Evolutionary conservation across 2,888 invertebrate species (phyloP), one percentile per base, ranked within the genome.

Genomic region (Galerucella nymphaeae): DNA sequence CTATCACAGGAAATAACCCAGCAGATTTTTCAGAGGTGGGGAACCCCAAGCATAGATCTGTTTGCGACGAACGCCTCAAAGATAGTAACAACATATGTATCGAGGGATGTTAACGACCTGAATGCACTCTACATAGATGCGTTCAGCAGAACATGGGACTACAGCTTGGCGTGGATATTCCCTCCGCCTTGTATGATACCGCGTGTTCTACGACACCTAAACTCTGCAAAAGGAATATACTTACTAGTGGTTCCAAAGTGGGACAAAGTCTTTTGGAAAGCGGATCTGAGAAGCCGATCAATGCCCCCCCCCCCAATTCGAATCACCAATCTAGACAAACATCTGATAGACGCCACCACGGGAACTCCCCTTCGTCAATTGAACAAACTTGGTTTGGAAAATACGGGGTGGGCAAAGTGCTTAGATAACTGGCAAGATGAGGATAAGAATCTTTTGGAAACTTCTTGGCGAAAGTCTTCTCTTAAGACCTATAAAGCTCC

Each of bases 271-370:
- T 83, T 81, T 68, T 83, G 83, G 82, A 62, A 78, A 77, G 70
- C 82, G n/a, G 83, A 84, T 50, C 74, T 84, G 13, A 78, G 75
- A 70, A n/a, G 69, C 6, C 70, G 84, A 59, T 87, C 86, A 16
- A 8, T 76, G 30, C 4, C 30, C 5, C 5, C 30, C 30, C n/a
- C n/a, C n/a, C n/a, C n/a, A n/a, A n/a, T n/a, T n/a, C n/a, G n/a
- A n/a, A n/a, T n/a, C n/a, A n/a, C n/a, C n/a, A n/a, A n/a, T n/a
- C n/a, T n/a, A n/a, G n/a, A n/a, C n/a, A n/a, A n/a, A n/a, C 30
- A 76, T 55, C 77, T 58, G 30, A 16, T 72, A 59, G 75, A 78
- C 61, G 68, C 70, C 8, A 59, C 30, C 41, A 76, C 78, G 11
- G 71, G 71, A 8, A 63, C 11, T 9, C 78, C 75, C 10, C 78